Base-by-base conservation (phyloP, 2,888 invertebrate species). In the Ypsolopha scabrella region DNA sequence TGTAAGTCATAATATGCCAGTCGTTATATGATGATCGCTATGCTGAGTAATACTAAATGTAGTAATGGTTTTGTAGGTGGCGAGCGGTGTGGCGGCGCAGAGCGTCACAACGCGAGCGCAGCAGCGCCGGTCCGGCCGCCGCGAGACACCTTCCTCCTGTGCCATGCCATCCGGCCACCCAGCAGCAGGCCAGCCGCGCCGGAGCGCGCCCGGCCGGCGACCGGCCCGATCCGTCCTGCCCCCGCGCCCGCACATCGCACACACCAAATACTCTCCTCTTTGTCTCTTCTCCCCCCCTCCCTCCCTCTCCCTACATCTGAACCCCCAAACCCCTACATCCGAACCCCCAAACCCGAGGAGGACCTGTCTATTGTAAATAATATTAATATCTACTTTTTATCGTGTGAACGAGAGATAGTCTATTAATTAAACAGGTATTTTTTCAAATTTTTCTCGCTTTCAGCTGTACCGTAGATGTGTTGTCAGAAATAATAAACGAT, bases 391-490 rank as follows among this genome's bases (percentile, higher is more conserved):
- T 72, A 80, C 79, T 80, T 85, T 82, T 85, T 83, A 80, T 85
- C 85, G 82, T 85, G 77, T 85, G 75, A 83, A 83, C 85, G 77
- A 85, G 72, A 80, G 76, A 81, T 86, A 85, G 81, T 80, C 67
- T 80, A 80, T 76, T 75, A 74, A 76, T 78, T 83, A 75, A 85
- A 83, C 85, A 80, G 80, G 85, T 85, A 83, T 85, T 82, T 85
- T 85, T 85, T 85, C 81, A 83, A 85, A 80, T 70, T 78, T 79
- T 80, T 85, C 85, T 86, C 86, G 85, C 86, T 85, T 80, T 86
- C 82, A 72, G 82, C 83, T 85, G 81, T 86, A 86, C 80, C 75
- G 85, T 86, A 86, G 86, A 83, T 82, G 83, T 86, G 85, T 86
- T 86, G 79, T 83, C 85, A 81, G 74, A 74, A 67, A 78, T 41